phyloP scores from a whole-genome alignment of 2,797 vertebrate genomes.

The Sardinella longiceps region DNA sequence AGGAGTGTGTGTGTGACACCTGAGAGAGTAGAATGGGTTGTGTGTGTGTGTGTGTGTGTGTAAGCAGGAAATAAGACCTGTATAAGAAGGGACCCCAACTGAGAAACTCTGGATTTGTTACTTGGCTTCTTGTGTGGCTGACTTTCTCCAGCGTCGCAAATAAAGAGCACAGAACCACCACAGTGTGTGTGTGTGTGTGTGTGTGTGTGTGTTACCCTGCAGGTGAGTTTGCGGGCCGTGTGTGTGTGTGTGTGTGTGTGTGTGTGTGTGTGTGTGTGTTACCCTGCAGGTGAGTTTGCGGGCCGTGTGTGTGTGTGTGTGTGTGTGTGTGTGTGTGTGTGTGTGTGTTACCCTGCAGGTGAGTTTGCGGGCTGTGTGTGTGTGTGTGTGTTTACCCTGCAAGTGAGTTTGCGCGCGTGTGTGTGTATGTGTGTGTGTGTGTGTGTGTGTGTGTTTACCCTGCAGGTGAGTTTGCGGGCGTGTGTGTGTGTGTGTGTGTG shows the following conservation, averaged over 20 bases:
- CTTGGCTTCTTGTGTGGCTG: no score
- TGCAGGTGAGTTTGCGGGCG: no score
- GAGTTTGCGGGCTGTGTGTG: not conserved
- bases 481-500: not conserved
- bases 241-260: not conserved
- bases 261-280: slow-evolving; percentile 9
- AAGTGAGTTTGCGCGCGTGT: not conserved
- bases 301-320: not conserved
- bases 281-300: not conserved
- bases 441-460: not conserved
- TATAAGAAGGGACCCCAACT: no score
- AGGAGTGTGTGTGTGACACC: slow-evolving; percentile 1
- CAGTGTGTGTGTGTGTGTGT: not conserved
- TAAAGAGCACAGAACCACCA: no score
- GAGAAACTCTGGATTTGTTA: no score
- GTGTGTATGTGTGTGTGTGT: not conserved
- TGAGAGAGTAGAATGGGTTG: no score
- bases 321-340: slow-evolving; percentile 12
- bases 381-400: slow-evolving; percentile 13
- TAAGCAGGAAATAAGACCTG: no score
- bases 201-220: not conserved
- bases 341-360: slow-evolving; percentile 3
- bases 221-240: not conserved
- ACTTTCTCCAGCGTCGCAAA: no score
- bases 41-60: no score